These are phyloP conservation scores for Chiridota heheva DNA, from an alignment of 35 echinoderm and acorn worm species.

Conservation along the genomic window DNA sequence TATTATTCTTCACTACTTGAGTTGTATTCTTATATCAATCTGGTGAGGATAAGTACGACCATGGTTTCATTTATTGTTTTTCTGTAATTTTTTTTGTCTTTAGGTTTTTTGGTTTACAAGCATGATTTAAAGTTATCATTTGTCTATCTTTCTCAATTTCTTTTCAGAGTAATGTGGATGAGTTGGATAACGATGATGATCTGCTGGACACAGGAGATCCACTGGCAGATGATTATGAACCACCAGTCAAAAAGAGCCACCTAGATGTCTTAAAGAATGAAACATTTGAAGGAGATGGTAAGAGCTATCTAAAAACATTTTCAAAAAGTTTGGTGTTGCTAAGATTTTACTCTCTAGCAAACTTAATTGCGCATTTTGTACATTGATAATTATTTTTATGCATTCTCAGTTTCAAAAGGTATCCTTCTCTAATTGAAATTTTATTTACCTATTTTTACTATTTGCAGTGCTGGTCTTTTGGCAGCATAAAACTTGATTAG, in stretches of 20 bases:
- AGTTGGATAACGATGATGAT: slow-evolving; percentile 10
- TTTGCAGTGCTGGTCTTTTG: not conserved
- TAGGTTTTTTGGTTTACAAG: too few species aligned
- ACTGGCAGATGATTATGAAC: slow-evolving; percentile 14
- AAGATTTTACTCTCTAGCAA: not conserved
- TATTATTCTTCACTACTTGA: too few species aligned
- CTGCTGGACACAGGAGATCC: not conserved
- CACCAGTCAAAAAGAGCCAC: not conserved
- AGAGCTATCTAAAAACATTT: not conserved
- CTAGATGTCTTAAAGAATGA: slow-evolving; percentile 49
- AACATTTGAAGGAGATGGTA: slow-evolving; percentile 93
- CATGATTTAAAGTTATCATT: too few species aligned
- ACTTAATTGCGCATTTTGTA: not conserved
- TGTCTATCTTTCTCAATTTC: too few species aligned
- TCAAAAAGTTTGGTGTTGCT: not conserved
- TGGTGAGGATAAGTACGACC: too few species aligned
- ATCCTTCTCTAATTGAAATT: too few species aligned
- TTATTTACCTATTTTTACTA: not conserved
- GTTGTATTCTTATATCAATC: too few species aligned
- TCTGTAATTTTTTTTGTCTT: too few species aligned
- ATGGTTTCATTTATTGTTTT: too few species aligned
- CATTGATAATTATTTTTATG: not conserved
- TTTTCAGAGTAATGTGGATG: slow-evolving; percentile 9
- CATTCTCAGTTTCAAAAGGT: too few species aligned
- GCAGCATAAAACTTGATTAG: not conserved